Base-by-base conservation (phyloP, 2,113 vertebrate genomes). In the Psephotus haematonotus region DNA sequence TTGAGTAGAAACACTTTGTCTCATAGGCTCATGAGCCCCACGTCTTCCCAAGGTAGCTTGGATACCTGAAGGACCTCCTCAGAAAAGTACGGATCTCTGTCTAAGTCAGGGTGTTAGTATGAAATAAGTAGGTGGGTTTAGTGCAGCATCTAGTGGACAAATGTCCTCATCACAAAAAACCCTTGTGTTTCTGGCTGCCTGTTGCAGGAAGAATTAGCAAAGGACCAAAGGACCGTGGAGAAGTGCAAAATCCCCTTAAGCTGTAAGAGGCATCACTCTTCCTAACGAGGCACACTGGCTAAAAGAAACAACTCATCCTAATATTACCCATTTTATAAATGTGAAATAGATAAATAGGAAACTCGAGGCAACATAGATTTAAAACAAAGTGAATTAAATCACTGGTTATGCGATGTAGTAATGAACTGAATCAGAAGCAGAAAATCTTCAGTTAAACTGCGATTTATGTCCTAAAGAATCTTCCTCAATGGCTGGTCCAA, bases 91-190 rank as follows among this genome's bases (percentile, higher is more conserved):
- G 17, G 50, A 10, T 59, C 16, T 74, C 71, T 46, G 13, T 7
- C 24, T 67, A n/a, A 71, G 35, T 46, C 47, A 72, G 62, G 46
- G n/a, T 37, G 55, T 18, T 65, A 18, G 10, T 35, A 35, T 19
- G 47, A 55, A 84, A 88, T 86, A 94, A 84, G 95, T 85, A 94
- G 93, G 93, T 95, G 96, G 96, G 57, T 37, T 93, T 97, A 96
- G 95, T 96, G 96, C 96, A 96, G 74, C 96, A 97, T 96, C 96
- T 97, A 97, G 96, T 96, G 96, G 96, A 96, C 91, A 76, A 95
- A 69, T 87, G 74, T 68, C 93, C 93, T 87, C 95, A 96, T 94
- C 90, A 92, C 93, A 94, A 93, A 97, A 93, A 14, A 0, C 0
- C 4, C 39, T 47, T 11, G 7, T 69, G 41, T 41, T 92, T 71